Conservation (phyloP, 2,113 vertebrate genomes). For the Hippocampus mohnikei region DNA sequence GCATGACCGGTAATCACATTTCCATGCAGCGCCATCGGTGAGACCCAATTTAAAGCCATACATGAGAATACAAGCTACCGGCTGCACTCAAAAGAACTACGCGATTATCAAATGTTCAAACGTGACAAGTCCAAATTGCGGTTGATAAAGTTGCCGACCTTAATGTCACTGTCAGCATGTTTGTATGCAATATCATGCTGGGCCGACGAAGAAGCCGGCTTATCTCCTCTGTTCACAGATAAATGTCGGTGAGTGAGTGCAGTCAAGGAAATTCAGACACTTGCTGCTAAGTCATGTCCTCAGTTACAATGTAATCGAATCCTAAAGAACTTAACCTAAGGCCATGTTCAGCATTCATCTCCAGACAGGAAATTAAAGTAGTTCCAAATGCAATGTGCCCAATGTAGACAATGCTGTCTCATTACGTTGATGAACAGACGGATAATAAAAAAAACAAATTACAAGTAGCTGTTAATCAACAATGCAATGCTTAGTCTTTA, state of each 20-base stretch:
- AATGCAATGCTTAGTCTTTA: not conserved
- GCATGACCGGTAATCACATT: constrained; percentile 6
- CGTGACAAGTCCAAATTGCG: not conserved
- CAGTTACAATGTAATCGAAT: not conserved
- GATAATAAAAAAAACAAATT: constrained; percentile 12
- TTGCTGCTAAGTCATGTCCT: constrained; percentile 5
- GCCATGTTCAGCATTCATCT: not conserved
- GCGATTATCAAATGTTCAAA: constrained; percentile 1
- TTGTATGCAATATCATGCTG: constrained; percentile 3
- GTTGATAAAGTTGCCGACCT: not conserved
- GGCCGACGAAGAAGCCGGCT: not conserved
- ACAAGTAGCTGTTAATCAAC: constrained; percentile 6
- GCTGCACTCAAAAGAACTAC: not conserved
- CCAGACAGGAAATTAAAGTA: not conserved
- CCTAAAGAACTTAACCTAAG: not conserved
- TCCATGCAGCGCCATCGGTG: not conserved
- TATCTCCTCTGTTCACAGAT: constrained; percentile 1
- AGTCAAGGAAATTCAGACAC: not conserved
- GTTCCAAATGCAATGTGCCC: not conserved
- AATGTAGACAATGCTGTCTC: not conserved
- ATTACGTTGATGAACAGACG: constrained; percentile 16
- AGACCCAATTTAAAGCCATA: not conserved
- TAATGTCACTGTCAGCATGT: constrained; percentile 4
- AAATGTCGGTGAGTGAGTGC: constrained; percentile 1
- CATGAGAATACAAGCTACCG: not conserved